Evolutionary conservation across 2,797 vertebrate genomes (phyloP).

Genomic region (Gadopsis bispinosus): DNA sequence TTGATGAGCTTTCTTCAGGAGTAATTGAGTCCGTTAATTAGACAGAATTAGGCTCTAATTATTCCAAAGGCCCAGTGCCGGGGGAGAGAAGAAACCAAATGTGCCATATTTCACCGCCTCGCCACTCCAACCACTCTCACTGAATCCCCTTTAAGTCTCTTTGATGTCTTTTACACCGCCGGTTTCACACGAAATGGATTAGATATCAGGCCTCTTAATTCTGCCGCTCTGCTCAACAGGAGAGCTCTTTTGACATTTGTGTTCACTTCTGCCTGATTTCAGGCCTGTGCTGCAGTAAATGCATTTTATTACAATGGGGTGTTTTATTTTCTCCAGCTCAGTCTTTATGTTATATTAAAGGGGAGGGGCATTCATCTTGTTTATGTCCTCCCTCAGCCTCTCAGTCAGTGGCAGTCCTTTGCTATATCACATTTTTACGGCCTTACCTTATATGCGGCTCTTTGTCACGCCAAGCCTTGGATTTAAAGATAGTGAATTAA

Average conservation of each 20-base stretch:
- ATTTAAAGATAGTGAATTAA: slow-evolving; percentile 77
- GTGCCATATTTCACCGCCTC: slow-evolving; percentile 82
- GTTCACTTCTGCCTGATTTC: slow-evolving; percentile 81
- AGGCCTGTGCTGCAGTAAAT: slow-evolving; percentile 77
- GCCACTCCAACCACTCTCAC: slow-evolving; percentile 74
- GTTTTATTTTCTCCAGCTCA: slow-evolving; percentile 81
- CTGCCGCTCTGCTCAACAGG: slow-evolving; percentile 78
- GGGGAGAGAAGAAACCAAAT: slow-evolving; percentile 79
- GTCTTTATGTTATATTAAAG: slow-evolving; percentile 85
- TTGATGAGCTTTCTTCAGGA: slow-evolving; percentile 88
- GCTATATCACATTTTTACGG: slow-evolving; percentile 84
- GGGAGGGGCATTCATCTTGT: slow-evolving; percentile 83
- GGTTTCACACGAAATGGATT: slow-evolving; percentile 84
- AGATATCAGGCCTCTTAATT: slow-evolving; percentile 81
- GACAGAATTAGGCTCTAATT: slow-evolving; percentile 89
- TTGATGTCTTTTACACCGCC: slow-evolving; percentile 81
- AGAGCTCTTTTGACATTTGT: slow-evolving; percentile 81
- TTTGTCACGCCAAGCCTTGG: slow-evolving; percentile 74
- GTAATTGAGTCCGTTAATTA: slow-evolving; percentile 90
- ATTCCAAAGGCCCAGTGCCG: slow-evolving; percentile 85
- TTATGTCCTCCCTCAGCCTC: slow-evolving; percentile 80
- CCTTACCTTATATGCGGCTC: slow-evolving; percentile 76
- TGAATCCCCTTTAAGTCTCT: slow-evolving; percentile 82
- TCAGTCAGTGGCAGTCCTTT: slow-evolving; percentile 82
- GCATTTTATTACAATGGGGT: slow-evolving; percentile 86